Conservation (phyloP, 2,888 invertebrate species). For the Spodoptera littoralis region DNA sequence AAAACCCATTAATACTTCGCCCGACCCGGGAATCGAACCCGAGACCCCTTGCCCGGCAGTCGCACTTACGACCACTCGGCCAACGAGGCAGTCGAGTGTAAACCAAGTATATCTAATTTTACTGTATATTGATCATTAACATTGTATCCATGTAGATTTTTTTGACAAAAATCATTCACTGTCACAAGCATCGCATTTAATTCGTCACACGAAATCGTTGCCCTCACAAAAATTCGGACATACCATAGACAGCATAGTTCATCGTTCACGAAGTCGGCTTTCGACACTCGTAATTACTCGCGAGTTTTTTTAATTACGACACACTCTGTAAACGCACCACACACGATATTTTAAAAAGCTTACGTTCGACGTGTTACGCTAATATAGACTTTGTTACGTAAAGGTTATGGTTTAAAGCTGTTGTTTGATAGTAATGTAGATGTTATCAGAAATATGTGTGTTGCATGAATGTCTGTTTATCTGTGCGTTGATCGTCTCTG, state of each 20-base stretch:
- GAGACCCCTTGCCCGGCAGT: no score
- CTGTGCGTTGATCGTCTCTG: slow-evolving; percentile 63
- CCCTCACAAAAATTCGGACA: slow-evolving; percentile 66
- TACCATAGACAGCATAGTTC: slow-evolving; percentile 58
- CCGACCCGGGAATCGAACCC: no score
- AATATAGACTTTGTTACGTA: not conserved
- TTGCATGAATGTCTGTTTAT: slow-evolving; percentile 64
- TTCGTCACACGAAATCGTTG: slow-evolving; percentile 59
- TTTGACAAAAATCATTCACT: slow-evolving; percentile 18
- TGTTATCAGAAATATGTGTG: slow-evolving; percentile 64
- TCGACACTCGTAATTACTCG: slow-evolving; percentile 61
- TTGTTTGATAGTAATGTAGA: slow-evolving; percentile 47
- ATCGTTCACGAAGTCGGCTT: slow-evolving; percentile 62
- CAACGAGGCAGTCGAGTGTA: no score
- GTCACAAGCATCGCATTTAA: slow-evolving; percentile 28
- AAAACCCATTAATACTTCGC: no score
- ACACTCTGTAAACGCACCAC: slow-evolving; percentile 63
- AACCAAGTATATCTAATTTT: no score
- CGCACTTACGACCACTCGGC: no score
- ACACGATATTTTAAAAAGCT: slow-evolving; percentile 55
- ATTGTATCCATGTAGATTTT: not conserved
- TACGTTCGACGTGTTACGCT: not conserved
- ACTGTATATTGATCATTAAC: not conserved
- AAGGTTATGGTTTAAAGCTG: slow-evolving; percentile 20
- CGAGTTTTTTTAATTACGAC: slow-evolving; percentile 71